These are phyloP conservation scores for Labeo catla DNA, from an alignment of 2,113 vertebrate species.

Conservation along the genomic window DNA sequence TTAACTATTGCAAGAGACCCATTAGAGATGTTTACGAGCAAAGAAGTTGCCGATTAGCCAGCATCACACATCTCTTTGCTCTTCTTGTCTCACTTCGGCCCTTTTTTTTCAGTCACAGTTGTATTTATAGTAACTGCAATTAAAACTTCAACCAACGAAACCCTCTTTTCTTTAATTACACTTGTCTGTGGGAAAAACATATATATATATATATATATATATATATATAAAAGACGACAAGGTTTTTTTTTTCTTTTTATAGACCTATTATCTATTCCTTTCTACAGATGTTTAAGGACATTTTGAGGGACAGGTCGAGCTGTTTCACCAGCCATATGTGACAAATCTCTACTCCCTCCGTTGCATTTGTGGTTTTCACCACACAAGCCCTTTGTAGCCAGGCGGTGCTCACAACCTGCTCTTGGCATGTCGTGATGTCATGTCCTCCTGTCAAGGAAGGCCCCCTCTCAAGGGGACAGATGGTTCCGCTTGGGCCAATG, in stretches of 20 bases:
- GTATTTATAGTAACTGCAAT: constrained; percentile 29
- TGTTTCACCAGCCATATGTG: constrained; percentile 28
- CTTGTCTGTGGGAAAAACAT: neutral
- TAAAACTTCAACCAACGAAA: constrained; percentile 5
- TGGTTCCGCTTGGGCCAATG: constrained; percentile 37
- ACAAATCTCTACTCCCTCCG: neutral
- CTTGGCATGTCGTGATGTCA: constrained; percentile 51
- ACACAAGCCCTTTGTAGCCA: neutral
- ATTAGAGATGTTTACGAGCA: neutral
- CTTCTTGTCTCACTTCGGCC: neutral
- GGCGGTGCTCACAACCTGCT: constrained; percentile 31
- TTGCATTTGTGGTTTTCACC: constrained; percentile 3
- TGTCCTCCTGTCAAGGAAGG: constrained; percentile 53
- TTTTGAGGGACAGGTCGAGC: neutral
- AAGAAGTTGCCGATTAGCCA: neutral
- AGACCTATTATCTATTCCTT: neutral
- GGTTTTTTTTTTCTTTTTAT: constrained; percentile 7
- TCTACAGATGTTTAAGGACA: neutral
- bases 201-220: too few relatives aligned
- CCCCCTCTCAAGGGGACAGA: constrained; percentile 52
- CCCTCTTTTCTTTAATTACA: constrained; percentile 1
- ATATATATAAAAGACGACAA: neutral
- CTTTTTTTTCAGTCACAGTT: neutral
- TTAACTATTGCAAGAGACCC: neutral
- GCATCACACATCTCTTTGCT: neutral